phyloP scores from a whole-genome alignment of 1,140 invertebrate genomes.

The Matsumurasca onukii region DNA sequence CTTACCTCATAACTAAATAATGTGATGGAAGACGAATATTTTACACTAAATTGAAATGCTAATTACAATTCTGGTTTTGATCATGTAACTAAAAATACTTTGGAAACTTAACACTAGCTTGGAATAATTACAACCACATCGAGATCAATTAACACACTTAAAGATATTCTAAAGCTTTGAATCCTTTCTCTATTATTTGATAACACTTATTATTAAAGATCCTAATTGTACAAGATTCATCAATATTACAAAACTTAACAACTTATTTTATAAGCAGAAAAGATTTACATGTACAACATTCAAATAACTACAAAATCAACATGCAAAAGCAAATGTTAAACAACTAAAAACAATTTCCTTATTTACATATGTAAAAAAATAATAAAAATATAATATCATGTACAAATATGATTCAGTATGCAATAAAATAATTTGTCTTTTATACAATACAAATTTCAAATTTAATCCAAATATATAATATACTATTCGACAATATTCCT shows the following conservation, averaged over 20 bases:
- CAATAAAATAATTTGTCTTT: slow-evolving; percentile 23
- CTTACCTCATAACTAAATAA: too few relatives aligned
- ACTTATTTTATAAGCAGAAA: neutral
- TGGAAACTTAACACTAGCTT: too few relatives aligned
- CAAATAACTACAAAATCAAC: neutral
- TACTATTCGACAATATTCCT: slow-evolving; percentile 12
- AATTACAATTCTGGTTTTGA: too few relatives aligned
- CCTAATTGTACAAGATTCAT: neutral
- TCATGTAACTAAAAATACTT: too few relatives aligned
- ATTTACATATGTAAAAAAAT: slow-evolving; percentile 17
- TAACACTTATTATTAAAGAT: neutral
- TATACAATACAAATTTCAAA: slow-evolving; percentile 17
- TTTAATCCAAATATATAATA: slow-evolving; percentile 10
- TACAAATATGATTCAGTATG: slow-evolving; percentile 1
- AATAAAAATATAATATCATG: neutral
- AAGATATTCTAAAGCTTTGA: neutral
- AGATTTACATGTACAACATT: neutral
- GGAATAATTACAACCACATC: too few relatives aligned
- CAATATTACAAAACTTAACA: neutral
- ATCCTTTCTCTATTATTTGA: neutral
- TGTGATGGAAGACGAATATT: too few relatives aligned
- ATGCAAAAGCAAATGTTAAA: neutral
- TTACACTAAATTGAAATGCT: too few relatives aligned
- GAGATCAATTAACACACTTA: too few relatives aligned
- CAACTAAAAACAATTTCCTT: neutral